Base-by-base conservation (phyloP, 2,797 vertebrate genomes). In the Netta rufina region DNA sequence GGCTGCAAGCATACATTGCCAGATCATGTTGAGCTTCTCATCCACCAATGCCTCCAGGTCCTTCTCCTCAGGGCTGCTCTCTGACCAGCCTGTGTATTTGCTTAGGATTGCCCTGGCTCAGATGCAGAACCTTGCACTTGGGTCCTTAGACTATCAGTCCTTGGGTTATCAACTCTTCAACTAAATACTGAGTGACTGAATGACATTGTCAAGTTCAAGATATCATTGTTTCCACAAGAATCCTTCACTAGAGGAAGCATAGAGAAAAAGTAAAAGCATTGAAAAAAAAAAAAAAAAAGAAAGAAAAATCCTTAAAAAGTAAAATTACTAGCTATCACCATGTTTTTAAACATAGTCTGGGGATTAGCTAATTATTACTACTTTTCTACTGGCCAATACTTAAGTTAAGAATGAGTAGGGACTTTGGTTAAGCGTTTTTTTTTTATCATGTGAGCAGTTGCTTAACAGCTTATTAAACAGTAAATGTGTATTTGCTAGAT, bases 361-460 rank as follows among this genome's bases (percentile, higher is more conserved):
- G 6, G 4, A 65, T 13, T 88, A 13, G 1, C 0, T 82, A 1
- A 28, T 84, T 54, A 45, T 66, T 74, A 7, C 27, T 83, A 12
- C 27, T 74, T 80, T 67, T 38, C 21, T 78, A 2, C 41, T 41
- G 20, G 8, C 75, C 13, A 39, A 1, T 64, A 77, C n/a, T 61
- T 57, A 67, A 36, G 9, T 8, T 58, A 73, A 67, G 24, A 57
- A 30, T 8, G 22, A 53, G 7, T 19, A 56, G 38, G 11, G 51
- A 53, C 6, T 9, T 82, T 2, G 5, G 11, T 60, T 79, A 79
- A 72, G 20, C 14, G 0, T 8, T 5, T 13, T 36, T 5, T 2
- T 18, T 36, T 45, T 22, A 9, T 3, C 3, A 3, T 39, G 13
- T 19, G 9, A 53, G 5, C 22, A 49, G 14, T 65, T 0, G 0